Conservation (phyloP, 2,888 invertebrate genomes). For the Dasysyrphus tricinctus region DNA sequence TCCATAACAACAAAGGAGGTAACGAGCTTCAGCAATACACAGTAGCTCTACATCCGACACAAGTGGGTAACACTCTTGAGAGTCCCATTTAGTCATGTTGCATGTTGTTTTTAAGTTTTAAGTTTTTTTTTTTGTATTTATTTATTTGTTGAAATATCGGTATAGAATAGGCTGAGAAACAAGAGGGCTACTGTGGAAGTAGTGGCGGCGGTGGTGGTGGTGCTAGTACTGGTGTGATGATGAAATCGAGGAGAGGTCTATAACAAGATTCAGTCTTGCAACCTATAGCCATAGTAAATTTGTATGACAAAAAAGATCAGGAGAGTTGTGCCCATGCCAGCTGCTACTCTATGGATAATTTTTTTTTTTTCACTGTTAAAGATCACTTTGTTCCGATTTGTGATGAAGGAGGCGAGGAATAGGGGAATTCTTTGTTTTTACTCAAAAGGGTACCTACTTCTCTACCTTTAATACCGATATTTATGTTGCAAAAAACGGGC, state of each 20-base stretch:
- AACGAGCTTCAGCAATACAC: constrained; percentile 27
- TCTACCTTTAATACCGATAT: constrained; percentile 4
- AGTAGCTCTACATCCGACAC: constrained; percentile 42
- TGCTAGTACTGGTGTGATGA: constrained; percentile 27
- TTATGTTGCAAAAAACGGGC: constrained; percentile 26
- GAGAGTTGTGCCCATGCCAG: constrained; percentile 31
- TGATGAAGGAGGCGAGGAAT: not conserved
- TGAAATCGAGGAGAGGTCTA: constrained; percentile 56
- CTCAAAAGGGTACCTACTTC: not conserved
- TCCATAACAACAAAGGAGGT: constrained; percentile 34
- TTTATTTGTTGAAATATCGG: constrained; percentile 13
- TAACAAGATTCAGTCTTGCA: constrained; percentile 19
- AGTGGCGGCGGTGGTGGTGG: constrained; percentile 22
- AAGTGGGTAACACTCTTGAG: constrained; percentile 58
- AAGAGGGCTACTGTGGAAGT: constrained; percentile 24
- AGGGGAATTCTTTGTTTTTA: constrained; percentile 9
- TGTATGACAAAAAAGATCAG: constrained; percentile 34
- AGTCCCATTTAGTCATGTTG: constrained; percentile 64
- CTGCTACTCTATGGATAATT: constrained; percentile 17
- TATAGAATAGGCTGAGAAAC: constrained; percentile 30
- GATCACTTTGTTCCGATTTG: constrained; percentile 2
- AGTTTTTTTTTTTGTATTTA: constrained; percentile 6
- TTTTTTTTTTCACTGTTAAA: not conserved
- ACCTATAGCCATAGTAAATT: not conserved
- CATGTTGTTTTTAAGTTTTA: constrained; percentile 39